These are phyloP conservation scores for Limnephilus rhombicus DNA, from an alignment of 2,888 invertebrate genomes.

Conservation along the genomic window DNA sequence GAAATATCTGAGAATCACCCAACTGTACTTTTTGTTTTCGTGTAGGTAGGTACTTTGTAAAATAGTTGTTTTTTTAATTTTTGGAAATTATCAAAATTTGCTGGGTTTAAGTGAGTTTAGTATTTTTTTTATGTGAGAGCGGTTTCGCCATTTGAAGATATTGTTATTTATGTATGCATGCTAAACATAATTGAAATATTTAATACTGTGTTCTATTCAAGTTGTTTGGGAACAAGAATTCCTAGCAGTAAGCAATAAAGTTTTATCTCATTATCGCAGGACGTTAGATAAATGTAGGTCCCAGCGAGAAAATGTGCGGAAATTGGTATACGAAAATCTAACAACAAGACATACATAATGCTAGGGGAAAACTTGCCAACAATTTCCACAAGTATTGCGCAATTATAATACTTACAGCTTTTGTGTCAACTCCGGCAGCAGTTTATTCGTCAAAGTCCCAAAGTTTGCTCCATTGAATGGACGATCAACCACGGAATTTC, in stretches of 20 bases:
- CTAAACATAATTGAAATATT: neutral
- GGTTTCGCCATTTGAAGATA: neutral
- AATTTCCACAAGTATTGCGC: conserved; percentile 42
- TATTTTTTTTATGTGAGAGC: neutral
- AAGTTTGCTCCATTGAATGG: conserved; percentile 50
- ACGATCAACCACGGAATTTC: conserved; percentile 50
- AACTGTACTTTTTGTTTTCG: neutral
- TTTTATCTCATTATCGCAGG: neutral
- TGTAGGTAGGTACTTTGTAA: neutral
- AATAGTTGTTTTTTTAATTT: neutral
- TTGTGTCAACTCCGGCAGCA: conserved; percentile 42
- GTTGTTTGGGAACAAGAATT: neutral
- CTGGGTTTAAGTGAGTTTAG: neutral
- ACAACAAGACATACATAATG: neutral
- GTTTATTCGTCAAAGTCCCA: conserved; percentile 54
- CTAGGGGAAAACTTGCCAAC: conserved; percentile 15
- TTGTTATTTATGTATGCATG: neutral
- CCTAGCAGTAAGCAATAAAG: neutral
- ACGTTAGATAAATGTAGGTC: neutral
- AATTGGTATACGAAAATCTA: neutral
- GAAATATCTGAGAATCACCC: neutral
- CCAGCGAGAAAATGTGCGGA: neutral
- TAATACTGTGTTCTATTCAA: neutral
- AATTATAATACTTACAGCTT: conserved; percentile 55
- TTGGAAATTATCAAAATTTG: neutral